phyloP scores from a whole-genome alignment of 2,888 invertebrate genomes.

The Parnassius mnemosyne region DNA sequence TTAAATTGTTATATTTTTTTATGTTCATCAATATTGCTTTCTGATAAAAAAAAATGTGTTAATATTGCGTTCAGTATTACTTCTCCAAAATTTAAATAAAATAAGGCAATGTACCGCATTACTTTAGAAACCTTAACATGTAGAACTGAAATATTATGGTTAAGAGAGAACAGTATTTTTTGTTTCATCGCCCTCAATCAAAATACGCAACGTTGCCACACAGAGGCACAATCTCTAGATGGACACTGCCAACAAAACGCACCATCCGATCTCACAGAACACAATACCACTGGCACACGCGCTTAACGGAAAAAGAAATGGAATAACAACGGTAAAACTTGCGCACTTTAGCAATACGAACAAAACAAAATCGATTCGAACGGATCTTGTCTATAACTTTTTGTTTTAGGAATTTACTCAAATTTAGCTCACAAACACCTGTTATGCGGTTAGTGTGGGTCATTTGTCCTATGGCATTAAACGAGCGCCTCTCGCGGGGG shows the following conservation, averaged over 20 bases:
- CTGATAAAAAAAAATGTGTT: no score
- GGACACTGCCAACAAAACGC: conserved; percentile 32
- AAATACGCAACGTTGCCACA: conserved; percentile 34
- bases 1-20: no score
- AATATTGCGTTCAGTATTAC: no score
- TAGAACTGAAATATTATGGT: neutral
- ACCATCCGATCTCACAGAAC: conserved; percentile 56
- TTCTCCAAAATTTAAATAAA: no score
- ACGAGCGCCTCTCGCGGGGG: conserved; percentile 62
- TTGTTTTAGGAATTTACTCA: conserved; percentile 22
- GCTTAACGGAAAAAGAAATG: conserved; percentile 50
- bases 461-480: conserved; percentile 37
- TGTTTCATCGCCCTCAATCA: conserved; percentile 31
- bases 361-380: conserved; percentile 50
- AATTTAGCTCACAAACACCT: conserved; percentile 43
- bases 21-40: no score
- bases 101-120: no score
- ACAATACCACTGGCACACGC: conserved; percentile 56
- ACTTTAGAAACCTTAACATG: no score
- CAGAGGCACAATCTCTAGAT: conserved; percentile 29
- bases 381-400: conserved; percentile 52
- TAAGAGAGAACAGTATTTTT: conserved; percentile 20
- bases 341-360: conserved; percentile 29
- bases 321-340: conserved; percentile 51
- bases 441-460: conserved; percentile 40